These are phyloP conservation scores for Fulica atra DNA, from an alignment of 2,113 vertebrate genomes.

Conservation along the genomic window DNA sequence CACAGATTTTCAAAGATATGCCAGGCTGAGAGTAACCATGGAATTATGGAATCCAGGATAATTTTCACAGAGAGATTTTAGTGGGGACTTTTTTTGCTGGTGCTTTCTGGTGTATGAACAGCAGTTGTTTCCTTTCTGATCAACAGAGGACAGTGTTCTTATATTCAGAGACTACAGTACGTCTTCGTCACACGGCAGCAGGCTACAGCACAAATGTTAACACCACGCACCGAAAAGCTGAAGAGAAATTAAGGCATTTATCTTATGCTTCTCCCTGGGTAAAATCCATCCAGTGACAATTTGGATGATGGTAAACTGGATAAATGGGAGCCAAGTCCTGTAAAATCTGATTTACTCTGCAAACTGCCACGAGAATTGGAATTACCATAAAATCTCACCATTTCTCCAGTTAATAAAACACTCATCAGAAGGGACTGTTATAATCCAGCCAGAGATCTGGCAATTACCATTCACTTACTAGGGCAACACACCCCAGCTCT, in stretches of 20 bases:
- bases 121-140: constrained; percentile 65
- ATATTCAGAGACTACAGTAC: constrained; percentile 27
- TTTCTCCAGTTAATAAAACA: constrained; percentile 57
- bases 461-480: background rate
- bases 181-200: constrained; percentile 8
- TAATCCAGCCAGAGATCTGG: background rate
- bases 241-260: constrained; percentile 12
- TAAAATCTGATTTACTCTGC: constrained; percentile 33
- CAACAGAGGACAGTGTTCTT: constrained; percentile 68
- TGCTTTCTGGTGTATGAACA: background rate
- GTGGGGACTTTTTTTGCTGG: background rate
- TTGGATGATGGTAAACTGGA: background rate
- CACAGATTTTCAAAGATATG: background rate
- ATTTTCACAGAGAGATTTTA: background rate
- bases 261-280: background rate
- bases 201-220: background rate
- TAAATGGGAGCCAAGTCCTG: background rate
- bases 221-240: background rate
- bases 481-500: background rate
- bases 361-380: background rate
- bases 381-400: background rate
- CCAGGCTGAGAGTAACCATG: background rate
- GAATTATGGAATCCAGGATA: background rate
- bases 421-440: background rate
- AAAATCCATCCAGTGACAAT: background rate